Conservation (phyloP, 2,888 invertebrate species). For the Drosophila austrosaltans region DNA sequence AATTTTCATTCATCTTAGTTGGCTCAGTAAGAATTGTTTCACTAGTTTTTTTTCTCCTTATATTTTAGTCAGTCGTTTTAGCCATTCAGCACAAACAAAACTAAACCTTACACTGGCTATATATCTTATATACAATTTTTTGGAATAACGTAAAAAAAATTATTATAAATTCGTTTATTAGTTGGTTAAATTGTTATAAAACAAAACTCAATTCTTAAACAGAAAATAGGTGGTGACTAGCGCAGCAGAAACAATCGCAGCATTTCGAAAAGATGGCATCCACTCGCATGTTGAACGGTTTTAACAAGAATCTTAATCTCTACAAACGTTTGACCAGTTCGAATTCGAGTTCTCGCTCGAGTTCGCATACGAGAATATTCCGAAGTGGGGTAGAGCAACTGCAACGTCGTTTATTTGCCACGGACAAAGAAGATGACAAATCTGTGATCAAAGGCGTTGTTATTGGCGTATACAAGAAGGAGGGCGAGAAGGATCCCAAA, state of each 20-base stretch:
- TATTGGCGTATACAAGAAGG: slow-evolving; percentile 84
- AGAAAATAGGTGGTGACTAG: neutral
- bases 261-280: slow-evolving; percentile 36
- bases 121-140: neutral
- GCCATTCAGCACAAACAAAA: neutral
- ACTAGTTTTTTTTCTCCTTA: neutral
- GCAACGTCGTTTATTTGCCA: slow-evolving; percentile 8
- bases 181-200: slow-evolving; percentile 1
- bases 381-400: neutral
- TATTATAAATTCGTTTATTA: neutral
- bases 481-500: slow-evolving; percentile 82
- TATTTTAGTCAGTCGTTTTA: slow-evolving; percentile 6
- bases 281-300: slow-evolving; percentile 30
- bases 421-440: slow-evolving; percentile 20
- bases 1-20: neutral
- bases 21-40: neutral
- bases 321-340: slow-evolving; percentile 20
- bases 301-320: slow-evolving; percentile 23
- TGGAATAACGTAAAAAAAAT: slow-evolving; percentile 3
- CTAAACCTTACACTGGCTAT: neutral
- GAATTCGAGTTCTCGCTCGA: neutral
- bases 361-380: neutral
- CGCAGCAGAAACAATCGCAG: neutral
- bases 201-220: neutral
- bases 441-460: slow-evolving; percentile 84